Evolutionary conservation across 2,888 invertebrate genomes (phyloP), one percentile per base, ranked within the genome.

Genomic region (Gerris lacustris): DNA sequence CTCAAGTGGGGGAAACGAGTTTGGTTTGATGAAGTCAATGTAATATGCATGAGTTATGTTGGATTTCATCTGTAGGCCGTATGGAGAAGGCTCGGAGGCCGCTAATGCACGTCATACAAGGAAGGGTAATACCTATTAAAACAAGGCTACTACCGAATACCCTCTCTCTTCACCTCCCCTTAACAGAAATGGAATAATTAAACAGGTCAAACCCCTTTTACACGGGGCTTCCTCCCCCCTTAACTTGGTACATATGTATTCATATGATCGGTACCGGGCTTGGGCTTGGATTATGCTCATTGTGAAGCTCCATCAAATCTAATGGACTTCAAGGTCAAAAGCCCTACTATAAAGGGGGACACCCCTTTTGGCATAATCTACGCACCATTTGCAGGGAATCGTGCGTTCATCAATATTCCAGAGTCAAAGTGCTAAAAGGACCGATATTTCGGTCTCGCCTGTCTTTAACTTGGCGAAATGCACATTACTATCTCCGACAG

Each of bases 131-230:
- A 55, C 55, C 55, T 55, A 55, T 55, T 55, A 55, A 55, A 55
- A 55, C 55, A 55, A 55, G 55, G 55, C 55, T 55, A 55, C 55
- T 55, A 55, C 55, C 55, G 15, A 55, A 55, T 15, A 55, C 55
- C 55, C 55, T 55, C 15, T 9, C 15, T 11, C 55, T 55, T 11
- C 15, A 55, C 9, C 55, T 11, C 11, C 9, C 55, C 55, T 55
- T 55, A 31, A 55, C 55, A 55, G 55, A 55, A 55, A 55, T 55
- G 55, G 55, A 55, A 55, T 55, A 55, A 55, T 55, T 55, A 55
- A 55, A 55, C 55, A 55, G 55, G 55, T 55, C 55, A 55, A 55
- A 55, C 55, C 55, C 55, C 55, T 55, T 55, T 55, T 55, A 55
- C 55, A 55, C 55, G 11, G 55, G 15, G 55, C 15, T 55, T 11